Percentiles rank a stretch among this genome's conserved stretches.
phyloP scores from a whole-genome alignment of 2,797 vertebrate species.

The Buphagus erythrorhynchus region DNA sequence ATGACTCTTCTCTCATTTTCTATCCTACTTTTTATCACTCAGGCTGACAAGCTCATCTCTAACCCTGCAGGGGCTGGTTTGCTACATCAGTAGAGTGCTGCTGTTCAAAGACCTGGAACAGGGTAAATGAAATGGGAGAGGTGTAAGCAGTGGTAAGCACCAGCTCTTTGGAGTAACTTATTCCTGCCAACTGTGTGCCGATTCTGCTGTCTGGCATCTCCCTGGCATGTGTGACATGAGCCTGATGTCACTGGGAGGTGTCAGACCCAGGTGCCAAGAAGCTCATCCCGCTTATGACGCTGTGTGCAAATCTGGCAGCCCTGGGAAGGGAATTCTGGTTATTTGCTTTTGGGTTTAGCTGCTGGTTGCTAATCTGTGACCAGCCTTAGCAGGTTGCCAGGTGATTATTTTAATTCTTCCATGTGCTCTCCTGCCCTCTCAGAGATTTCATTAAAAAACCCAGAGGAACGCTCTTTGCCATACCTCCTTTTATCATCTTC shows the following conservation, averaged over 20 bases:
- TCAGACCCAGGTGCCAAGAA: background rate
- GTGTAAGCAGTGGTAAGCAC: background rate
- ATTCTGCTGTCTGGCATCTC: background rate
- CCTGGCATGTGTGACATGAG: background rate
- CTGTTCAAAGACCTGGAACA: background rate
- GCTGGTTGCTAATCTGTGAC: background rate
- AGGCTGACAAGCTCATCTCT: background rate
- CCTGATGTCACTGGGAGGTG: background rate
- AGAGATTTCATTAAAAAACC: background rate
- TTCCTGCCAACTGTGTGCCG: background rate
- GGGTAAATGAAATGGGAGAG: background rate
- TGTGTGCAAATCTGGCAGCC: background rate
- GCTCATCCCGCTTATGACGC: background rate
- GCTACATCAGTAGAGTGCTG: background rate
- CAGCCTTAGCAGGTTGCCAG: background rate
- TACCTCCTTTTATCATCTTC: background rate
- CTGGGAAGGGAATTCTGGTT: background rate
- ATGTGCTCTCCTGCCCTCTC: accelerated
- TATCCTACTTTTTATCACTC: background rate
- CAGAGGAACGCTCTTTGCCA: accelerated
- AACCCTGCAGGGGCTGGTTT: background rate
- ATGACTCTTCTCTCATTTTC: conserved; percentile 11
- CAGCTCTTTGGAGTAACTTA: background rate
- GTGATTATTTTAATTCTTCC: background rate
- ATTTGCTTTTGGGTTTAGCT: background rate